These are phyloP conservation scores for Muschampia plurimacula DNA, from an alignment of 2,888 invertebrate genomes.

Conservation along the genomic window DNA sequence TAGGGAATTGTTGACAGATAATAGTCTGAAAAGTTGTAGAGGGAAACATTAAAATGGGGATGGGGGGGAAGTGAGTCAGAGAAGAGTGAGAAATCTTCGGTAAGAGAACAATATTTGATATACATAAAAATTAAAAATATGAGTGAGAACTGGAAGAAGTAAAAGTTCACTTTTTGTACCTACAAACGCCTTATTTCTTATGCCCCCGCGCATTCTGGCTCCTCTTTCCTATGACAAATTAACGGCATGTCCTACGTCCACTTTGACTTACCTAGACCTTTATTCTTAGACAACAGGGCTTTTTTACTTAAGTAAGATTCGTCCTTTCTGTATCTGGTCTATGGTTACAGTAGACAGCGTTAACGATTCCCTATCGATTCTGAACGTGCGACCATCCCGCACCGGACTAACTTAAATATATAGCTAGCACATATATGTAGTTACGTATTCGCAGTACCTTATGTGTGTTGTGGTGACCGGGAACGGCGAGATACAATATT, in stretches of 20 bases:
- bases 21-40: no score
- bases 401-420: slow-evolving; percentile 31
- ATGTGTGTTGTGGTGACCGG: slow-evolving; percentile 23
- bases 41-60: no score
- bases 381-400: slow-evolving; percentile 41
- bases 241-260: neutral
- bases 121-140: no score
- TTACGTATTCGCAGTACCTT: slow-evolving; percentile 15
- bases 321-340: no score
- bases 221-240: neutral
- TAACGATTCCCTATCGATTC: slow-evolving; percentile 53
- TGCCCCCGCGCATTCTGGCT: no score
- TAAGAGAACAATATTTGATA: no score
- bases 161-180: no score
- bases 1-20: no score
- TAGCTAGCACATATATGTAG: neutral
- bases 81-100: no score
- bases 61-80: no score
- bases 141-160: no score
- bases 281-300: neutral
- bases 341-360: slow-evolving; percentile 47
- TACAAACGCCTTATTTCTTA: no score
- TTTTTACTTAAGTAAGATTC: neutral
- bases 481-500: slow-evolving; percentile 35
- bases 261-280: neutral